Percentiles rank a stretch among this genome's conserved stretches.
phyloP scores from a whole-genome alignment of 2,888 invertebrate genomes.

The Cosmopolites sordidus region DNA sequence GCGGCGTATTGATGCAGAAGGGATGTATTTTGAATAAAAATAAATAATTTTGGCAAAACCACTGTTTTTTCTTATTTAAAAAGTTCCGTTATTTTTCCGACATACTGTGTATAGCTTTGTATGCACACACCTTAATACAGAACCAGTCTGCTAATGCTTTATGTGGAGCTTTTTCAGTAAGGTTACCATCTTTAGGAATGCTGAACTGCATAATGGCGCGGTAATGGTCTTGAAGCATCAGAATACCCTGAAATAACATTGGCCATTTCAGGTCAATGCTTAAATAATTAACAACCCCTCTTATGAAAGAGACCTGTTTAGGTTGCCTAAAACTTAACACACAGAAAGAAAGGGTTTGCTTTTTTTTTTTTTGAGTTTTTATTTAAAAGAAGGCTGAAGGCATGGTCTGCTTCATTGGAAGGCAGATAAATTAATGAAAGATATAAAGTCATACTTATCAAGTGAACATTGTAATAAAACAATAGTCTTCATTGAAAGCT shows the following conservation, averaged over 20 bases:
- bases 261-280: slow-evolving; percentile 30
- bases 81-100: no score
- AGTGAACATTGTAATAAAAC: slow-evolving; percentile 17
- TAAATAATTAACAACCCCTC: slow-evolving; percentile 41
- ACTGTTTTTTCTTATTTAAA: no score
- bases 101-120: no score
- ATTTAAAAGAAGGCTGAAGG: slow-evolving; percentile 13
- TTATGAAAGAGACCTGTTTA: slow-evolving; percentile 45
- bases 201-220: slow-evolving; percentile 73
- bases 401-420: slow-evolving; percentile 15
- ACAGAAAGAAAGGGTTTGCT: neutral
- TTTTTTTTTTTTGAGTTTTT: neutral
- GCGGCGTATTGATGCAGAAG: no score
- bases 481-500: slow-evolving; percentile 30
- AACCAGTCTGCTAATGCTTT: slow-evolving; percentile 61
- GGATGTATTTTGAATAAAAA: no score
- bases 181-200: slow-evolving; percentile 58
- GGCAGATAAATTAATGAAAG: slow-evolving; percentile 10
- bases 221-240: slow-evolving; percentile 68
- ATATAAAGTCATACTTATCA: slow-evolving; percentile 22
- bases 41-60: no score
- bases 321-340: slow-evolving; percentile 40
- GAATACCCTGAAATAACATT: slow-evolving; percentile 62
- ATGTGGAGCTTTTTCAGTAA: slow-evolving; percentile 51
- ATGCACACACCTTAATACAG: slow-evolving; percentile 58